Percentiles rank a stretch among this genome's conserved stretches.
phyloP scores from a whole-genome alignment of 2,888 invertebrate species.

The Lapara coniferarum region DNA sequence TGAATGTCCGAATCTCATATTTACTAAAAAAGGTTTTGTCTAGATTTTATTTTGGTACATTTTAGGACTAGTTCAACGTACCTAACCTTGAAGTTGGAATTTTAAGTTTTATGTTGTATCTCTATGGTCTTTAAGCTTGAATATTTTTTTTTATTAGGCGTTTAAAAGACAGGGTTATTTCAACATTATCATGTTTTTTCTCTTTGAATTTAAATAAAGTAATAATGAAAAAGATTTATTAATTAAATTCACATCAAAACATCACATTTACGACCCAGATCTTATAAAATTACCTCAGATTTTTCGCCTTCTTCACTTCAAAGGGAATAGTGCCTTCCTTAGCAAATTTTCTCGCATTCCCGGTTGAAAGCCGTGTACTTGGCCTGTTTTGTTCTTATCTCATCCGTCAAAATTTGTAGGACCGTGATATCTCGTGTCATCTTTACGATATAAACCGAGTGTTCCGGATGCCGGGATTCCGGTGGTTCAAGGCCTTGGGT shows the following conservation, averaged over 20 bases:
- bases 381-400: conserved; percentile 12
- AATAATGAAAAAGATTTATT: too few species aligned
- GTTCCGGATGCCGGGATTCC: conserved; percentile 17
- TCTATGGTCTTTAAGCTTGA: too few species aligned
- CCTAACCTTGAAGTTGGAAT: not conserved
- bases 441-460: conserved; percentile 16
- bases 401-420: conserved; percentile 14
- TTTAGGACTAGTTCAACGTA: not conserved
- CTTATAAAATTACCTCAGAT: not conserved
- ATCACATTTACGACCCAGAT: not conserved
- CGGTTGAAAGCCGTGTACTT: conserved; percentile 8
- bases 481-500: conserved; percentile 10
- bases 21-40: conserved; percentile 10
- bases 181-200: too few species aligned
- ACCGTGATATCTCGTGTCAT: conserved; percentile 9
- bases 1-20: not conserved
- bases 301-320: not conserved
- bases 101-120: not conserved
- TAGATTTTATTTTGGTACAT: conserved; percentile 2
- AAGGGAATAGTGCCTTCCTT: not conserved
- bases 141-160: too few species aligned
- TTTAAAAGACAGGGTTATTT: too few species aligned
- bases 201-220: too few species aligned
- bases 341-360: not conserved
- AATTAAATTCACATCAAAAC: too few species aligned